These are phyloP conservation scores for Machimus atricapillus DNA, from an alignment of 2,888 invertebrate species.

Conservation along the genomic window DNA sequence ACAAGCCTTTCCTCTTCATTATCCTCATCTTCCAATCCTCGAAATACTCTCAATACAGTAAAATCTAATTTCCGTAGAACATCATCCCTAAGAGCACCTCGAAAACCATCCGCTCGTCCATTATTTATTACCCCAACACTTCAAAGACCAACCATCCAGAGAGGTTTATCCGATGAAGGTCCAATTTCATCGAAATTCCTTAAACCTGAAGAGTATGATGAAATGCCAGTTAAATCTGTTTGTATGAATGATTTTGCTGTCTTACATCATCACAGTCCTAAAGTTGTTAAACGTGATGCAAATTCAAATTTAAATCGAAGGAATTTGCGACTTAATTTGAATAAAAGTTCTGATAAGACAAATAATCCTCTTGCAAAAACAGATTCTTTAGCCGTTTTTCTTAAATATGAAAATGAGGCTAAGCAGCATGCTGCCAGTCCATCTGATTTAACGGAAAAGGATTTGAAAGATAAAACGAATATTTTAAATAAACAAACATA, in stretches of 20 bases:
- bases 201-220: slow-evolving; percentile 61
- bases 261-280: slow-evolving; percentile 32
- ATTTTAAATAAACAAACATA: slow-evolving; percentile 61
- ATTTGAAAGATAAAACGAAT: slow-evolving; percentile 61
- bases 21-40: slow-evolving; percentile 50
- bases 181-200: slow-evolving; percentile 61
- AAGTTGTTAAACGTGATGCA: slow-evolving; percentile 46
- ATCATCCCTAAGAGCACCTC: slow-evolving; percentile 58
- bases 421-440: slow-evolving; percentile 15
- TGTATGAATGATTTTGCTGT: slow-evolving; percentile 59
- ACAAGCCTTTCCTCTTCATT: slow-evolving; percentile 53
- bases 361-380: slow-evolving; percentile 54
- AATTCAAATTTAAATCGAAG: slow-evolving; percentile 46
- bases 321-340: slow-evolving; percentile 47
- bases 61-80: slow-evolving; percentile 60
- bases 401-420: slow-evolving; percentile 60
- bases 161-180: slow-evolving; percentile 62
- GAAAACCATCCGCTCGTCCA: slow-evolving; percentile 55
- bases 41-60: slow-evolving; percentile 44
- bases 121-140: slow-evolving; percentile 49
- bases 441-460: slow-evolving; percentile 52
- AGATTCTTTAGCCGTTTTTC: slow-evolving; percentile 60
- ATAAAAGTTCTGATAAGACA: slow-evolving; percentile 6
- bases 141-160: slow-evolving; percentile 58
- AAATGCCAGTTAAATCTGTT: slow-evolving; percentile 61